Percentiles rank a stretch among this genome's conserved stretches.
Evolutionary conservation across 2,113 vertebrate genomes (phyloP).

Genomic region (Melanostigma gelatinosum): DNA sequence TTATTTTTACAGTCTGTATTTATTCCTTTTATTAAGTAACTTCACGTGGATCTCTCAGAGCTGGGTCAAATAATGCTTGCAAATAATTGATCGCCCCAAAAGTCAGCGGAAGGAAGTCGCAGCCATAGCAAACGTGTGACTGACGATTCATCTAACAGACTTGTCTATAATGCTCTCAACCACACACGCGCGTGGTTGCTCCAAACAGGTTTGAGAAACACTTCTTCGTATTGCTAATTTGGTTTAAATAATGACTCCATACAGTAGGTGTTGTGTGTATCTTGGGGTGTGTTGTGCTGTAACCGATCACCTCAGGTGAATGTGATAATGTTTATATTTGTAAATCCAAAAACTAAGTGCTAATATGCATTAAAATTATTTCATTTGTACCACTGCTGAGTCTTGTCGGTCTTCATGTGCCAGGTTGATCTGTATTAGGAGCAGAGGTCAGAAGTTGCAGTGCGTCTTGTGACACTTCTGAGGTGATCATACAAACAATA

Average conservation of each 20-base stretch:
- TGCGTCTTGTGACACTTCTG: too few relatives aligned
- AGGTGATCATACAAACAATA: too few relatives aligned
- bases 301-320: slow-evolving; percentile 75
- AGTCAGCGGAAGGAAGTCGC: not conserved
- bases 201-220: slow-evolving; percentile 32
- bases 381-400: slow-evolving; percentile 67
- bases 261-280: slow-evolving; percentile 67
- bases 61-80: slow-evolving; percentile 49
- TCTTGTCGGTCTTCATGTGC: not conserved
- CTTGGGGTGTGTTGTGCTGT: slow-evolving; percentile 71
- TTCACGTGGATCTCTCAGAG: slow-evolving; percentile 45
- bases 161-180: slow-evolving; percentile 20
- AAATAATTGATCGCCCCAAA: slow-evolving; percentile 49
- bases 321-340: slow-evolving; percentile 82
- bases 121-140: not conserved
- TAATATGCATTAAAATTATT: slow-evolving; percentile 80
- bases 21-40: slow-evolving; percentile 65
- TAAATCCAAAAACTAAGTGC: slow-evolving; percentile 78
- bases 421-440: not conserved
- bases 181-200: slow-evolving; percentile 31
- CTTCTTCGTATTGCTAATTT: slow-evolving; percentile 48
- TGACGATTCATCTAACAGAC: not conserved
- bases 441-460: not conserved
- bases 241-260: slow-evolving; percentile 45
- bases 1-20: slow-evolving; percentile 68